A percentile compares a stretch with the other conserved stretches of the same genome.
Conservation (phyloP, 2,888 invertebrate genomes). For the Leptinotarsa rubiginosa region DNA sequence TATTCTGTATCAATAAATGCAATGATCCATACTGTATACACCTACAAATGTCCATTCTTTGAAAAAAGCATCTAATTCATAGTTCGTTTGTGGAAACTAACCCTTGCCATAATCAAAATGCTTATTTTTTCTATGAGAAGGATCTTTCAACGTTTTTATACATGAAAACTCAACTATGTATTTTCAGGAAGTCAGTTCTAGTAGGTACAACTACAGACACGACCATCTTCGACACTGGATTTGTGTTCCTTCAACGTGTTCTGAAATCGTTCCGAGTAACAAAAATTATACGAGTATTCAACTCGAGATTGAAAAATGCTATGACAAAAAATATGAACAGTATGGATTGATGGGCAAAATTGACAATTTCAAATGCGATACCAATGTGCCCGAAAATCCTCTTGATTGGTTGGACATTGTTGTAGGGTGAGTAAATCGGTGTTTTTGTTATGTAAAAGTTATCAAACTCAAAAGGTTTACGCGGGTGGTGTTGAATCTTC, state of each 20-base stretch:
- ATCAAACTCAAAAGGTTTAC: no score
- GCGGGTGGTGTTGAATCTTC: no score
- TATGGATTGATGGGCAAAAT: slow-evolving; percentile 33
- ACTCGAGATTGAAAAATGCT: slow-evolving; percentile 46
- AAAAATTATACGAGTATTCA: slow-evolving; percentile 16
- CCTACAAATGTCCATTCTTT: no score
- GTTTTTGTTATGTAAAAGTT: no score
- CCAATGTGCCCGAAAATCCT: slow-evolving; percentile 28
- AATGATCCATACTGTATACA: no score
- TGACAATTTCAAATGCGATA: slow-evolving; percentile 33
- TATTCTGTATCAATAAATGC: no score
- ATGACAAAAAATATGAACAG: slow-evolving; percentile 33
- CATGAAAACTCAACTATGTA: neutral
- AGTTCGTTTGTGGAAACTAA: no score
- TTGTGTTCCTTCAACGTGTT: slow-evolving; percentile 55
- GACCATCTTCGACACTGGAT: slow-evolving; percentile 54
- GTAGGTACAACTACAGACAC: slow-evolving; percentile 52
- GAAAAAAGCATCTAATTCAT: no score
- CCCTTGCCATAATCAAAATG: no score
- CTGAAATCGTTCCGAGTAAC: slow-evolving; percentile 26
- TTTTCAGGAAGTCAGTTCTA: slow-evolving; percentile 48
- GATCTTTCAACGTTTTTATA: no score
- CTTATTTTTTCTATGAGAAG: no score
- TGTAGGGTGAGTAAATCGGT: slow-evolving; percentile 33
- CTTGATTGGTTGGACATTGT: slow-evolving; percentile 28